Evolutionary conservation across 2,888 invertebrate species (phyloP).

Genomic region (Leucoma salicis): DNA sequence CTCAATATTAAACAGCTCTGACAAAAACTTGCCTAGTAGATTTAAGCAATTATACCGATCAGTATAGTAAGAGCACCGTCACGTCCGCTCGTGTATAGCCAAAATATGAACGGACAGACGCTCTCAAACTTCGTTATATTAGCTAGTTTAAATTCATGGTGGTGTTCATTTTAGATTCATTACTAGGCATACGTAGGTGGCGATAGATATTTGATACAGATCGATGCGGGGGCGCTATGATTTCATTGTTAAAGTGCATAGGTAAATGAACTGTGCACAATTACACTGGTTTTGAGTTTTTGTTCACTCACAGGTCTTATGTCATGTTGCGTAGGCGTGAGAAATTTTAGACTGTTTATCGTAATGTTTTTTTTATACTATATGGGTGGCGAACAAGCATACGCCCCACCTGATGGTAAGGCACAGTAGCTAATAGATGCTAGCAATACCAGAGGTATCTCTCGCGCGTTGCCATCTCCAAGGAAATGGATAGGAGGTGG

Average conservation of each 20-base stretch:
- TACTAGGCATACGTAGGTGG: conserved; percentile 56
- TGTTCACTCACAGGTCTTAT: background rate
- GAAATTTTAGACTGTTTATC: background rate
- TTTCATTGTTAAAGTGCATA: conserved; percentile 47
- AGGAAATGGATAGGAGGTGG: no score
- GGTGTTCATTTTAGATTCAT: conserved; percentile 47
- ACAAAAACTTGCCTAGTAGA: no score
- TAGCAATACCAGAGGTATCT: no score
- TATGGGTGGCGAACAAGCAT: no score
- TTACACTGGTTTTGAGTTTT: conserved; percentile 12
- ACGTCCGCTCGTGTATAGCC: background rate
- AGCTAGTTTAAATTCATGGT: conserved; percentile 36
- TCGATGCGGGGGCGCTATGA: conserved; percentile 57
- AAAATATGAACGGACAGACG: conserved; percentile 3
- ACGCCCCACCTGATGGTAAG: no score
- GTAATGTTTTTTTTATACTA: no score
- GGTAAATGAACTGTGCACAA: conserved; percentile 45
- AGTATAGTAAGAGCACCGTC: conserved; percentile 4
- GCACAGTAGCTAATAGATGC: no score
- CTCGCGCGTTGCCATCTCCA: no score
- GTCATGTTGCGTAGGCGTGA: background rate
- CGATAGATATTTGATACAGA: conserved; percentile 54
- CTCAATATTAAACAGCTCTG: no score
- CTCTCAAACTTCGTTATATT: conserved; percentile 15
- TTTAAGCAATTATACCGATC: no score